These are phyloP conservation scores for Mimas tiliae DNA, from an alignment of 2,888 invertebrate genomes.

Conservation along the genomic window DNA sequence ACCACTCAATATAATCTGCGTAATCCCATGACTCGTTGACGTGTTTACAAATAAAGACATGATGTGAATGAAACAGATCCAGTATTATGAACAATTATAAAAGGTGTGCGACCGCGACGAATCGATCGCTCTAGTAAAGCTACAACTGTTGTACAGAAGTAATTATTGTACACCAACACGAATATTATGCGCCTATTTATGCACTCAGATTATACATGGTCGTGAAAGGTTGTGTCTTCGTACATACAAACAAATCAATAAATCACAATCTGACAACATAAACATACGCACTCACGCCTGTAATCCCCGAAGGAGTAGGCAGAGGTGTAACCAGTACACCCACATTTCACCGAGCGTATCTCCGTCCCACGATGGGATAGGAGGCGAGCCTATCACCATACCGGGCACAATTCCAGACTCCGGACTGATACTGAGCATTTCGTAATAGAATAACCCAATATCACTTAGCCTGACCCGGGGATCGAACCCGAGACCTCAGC, in stretches of 20 bases:
- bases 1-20: neutral
- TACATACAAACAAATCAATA: neutral
- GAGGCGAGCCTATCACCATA: too few relatives aligned
- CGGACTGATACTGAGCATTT: too few relatives aligned
- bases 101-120: constrained; percentile 1
- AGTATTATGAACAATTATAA: neutral
- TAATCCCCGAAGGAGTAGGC: too few relatives aligned
- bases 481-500: too few relatives aligned
- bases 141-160: neutral
- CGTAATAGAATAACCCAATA: too few relatives aligned
- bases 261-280: neutral
- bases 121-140: constrained; percentile 5
- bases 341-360: too few relatives aligned
- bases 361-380: too few relatives aligned
- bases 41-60: neutral
- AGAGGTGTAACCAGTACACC: too few relatives aligned
- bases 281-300: too few relatives aligned
- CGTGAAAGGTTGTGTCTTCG: neutral
- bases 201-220: neutral
- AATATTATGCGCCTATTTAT: neutral
- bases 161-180: neutral
- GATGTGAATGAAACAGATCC: constrained; percentile 1
- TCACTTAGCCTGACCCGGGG: too few relatives aligned
- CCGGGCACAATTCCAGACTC: too few relatives aligned
- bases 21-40: neutral